These are phyloP conservation scores for Helogale parvula DNA, from an alignment of 2,113 vertebrate genomes.

Conservation along the genomic window DNA sequence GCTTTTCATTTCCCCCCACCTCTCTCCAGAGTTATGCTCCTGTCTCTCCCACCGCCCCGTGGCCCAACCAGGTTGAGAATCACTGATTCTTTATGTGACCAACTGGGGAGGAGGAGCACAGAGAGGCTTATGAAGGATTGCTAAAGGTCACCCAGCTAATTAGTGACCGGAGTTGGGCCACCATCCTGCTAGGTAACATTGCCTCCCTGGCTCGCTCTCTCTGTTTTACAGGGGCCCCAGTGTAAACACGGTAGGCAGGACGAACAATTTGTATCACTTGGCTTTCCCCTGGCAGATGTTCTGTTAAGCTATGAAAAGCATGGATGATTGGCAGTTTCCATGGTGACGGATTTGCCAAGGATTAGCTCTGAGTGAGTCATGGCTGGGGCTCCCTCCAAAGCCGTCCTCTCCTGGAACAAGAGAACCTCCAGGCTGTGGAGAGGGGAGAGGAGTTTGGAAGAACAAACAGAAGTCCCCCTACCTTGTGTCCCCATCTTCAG, in stretches of 20 bases:
- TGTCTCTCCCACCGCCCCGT: too few species aligned
- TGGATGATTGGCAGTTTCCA: constrained; percentile 84
- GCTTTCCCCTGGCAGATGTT: constrained; percentile 65
- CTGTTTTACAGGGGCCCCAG: not conserved
- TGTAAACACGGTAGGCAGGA: not conserved
- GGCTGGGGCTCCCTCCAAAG: constrained; percentile 57
- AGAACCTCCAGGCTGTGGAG: constrained; percentile 41
- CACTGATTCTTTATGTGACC: not conserved
- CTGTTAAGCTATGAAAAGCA: constrained; percentile 80
- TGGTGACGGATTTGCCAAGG: constrained; percentile 83
- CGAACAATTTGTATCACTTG: not conserved
- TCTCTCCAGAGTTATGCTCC: not conserved
- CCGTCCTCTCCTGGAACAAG: constrained; percentile 60
- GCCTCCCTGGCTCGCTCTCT: not conserved
- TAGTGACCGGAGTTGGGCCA: not conserved
- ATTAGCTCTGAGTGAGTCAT: constrained; percentile 82
- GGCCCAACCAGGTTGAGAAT: not conserved
- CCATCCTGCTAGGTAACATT: not conserved
- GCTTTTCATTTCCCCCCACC: not conserved
- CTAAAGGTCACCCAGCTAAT: not conserved
- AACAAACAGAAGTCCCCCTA: not conserved
- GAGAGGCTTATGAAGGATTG: not conserved
- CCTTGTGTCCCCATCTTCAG: not conserved
- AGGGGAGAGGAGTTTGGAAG: constrained; percentile 44
- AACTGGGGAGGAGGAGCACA: not conserved